These are phyloP conservation scores for Crenuchus spilurus DNA, from an alignment of 2,797 vertebrate genomes.

Conservation along the genomic window DNA sequence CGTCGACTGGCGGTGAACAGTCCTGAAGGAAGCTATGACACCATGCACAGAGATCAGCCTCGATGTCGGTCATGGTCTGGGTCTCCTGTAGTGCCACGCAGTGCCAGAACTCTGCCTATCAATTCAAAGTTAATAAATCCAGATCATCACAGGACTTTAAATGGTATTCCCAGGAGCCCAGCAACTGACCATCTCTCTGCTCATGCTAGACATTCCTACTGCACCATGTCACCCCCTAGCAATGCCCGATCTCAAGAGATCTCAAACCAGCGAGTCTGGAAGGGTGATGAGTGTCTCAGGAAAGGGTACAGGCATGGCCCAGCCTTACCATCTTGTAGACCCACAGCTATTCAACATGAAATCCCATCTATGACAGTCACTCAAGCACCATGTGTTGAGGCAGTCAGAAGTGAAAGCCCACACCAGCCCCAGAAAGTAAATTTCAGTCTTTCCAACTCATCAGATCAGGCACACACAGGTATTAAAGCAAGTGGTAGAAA, in stretches of 20 bases:
- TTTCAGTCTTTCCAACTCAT: slow-evolving; percentile 47
- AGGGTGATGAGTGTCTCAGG: slow-evolving; percentile 56
- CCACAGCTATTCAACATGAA: slow-evolving; percentile 74
- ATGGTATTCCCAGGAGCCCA: slow-evolving; percentile 71
- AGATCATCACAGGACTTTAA: slow-evolving; percentile 49
- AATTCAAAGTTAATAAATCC: slow-evolving; percentile 57
- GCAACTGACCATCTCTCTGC: slow-evolving; percentile 68
- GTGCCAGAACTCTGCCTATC: slow-evolving; percentile 64
- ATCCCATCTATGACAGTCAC: slow-evolving; percentile 48
- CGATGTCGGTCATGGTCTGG: slow-evolving; percentile 70
- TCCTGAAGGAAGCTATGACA: slow-evolving; percentile 37
- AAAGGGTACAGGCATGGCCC: slow-evolving; percentile 60
- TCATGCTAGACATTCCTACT: slow-evolving; percentile 53
- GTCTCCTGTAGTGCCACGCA: slow-evolving; percentile 65
- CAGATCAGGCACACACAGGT: slow-evolving; percentile 48
- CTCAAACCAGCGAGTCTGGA: slow-evolving; percentile 53
- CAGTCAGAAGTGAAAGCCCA: slow-evolving; percentile 41
- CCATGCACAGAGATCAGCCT: slow-evolving; percentile 38
- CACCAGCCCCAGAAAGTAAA: slow-evolving; percentile 49
- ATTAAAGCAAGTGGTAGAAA: slow-evolving; percentile 50
- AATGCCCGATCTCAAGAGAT: slow-evolving; percentile 16
- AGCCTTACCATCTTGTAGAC: slow-evolving; percentile 68
- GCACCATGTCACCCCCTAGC: slow-evolving; percentile 30
- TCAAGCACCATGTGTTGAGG: slow-evolving; percentile 41
- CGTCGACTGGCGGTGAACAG: slow-evolving; percentile 48